Base-by-base conservation (phyloP, 2,797 vertebrate species). In the Adrianichthys oophorus region DNA sequence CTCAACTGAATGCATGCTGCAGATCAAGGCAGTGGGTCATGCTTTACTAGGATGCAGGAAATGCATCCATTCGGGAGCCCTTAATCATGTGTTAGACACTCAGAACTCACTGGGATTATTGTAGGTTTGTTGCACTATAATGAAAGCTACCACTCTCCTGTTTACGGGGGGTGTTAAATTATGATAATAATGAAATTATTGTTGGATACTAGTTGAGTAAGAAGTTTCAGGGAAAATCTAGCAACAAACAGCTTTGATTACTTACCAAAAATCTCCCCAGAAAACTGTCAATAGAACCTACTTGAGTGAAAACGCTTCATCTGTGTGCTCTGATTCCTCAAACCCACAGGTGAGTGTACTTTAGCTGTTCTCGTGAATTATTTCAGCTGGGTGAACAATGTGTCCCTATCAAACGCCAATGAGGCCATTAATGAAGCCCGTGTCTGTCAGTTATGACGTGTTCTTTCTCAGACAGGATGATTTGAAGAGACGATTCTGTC, bases 331-430 rank as follows among this genome's bases (percentile, higher is more conserved):
- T 70, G 63, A 61, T 74, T 66, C 70, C 68, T 18, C 41, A 18
- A 24, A 42, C 58, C 48, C 53, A 17, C 51, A 29, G 12, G 47
- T 67, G 24, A 59, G 59, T 49, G 48, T 59, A 37, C 37, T 55
- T 41, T 51, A 73, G 59, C 62, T 61, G 72, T 53, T 61, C 50
- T 71, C 60, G 51, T 83, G 65, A 60, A 76, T 76, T 74, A 73
- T 76, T 71, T 46, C 64, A 68, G 49, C 42, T 42, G 56, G 70
- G 58, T 57, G 69, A 79, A 67, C 57, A 72, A 65, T 43, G 63
- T 55, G 44, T 68, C 48, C 50, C 72, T 48, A 44, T 58, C 70
- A 55, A 65, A 74, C 70, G 56, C 61, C 47, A 26, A 64, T 57
- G 63, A 69, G 50, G 15, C 49, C 16, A 18, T 56, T 66, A 8